These are phyloP conservation scores for Brachylomia viminalis DNA, from an alignment of 2,888 invertebrate genomes.

Conservation along the genomic window DNA sequence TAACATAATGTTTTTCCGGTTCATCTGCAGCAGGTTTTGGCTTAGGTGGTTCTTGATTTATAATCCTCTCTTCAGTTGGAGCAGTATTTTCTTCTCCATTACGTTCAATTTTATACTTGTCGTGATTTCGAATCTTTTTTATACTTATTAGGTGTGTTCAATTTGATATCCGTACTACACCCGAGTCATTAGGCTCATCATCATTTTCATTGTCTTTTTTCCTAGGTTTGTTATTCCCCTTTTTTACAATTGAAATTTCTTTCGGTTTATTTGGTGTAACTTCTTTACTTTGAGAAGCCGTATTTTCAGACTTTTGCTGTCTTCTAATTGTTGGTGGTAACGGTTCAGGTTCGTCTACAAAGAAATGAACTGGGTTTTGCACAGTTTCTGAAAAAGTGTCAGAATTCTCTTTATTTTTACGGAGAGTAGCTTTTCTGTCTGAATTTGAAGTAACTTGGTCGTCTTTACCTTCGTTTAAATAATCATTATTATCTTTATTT, in stretches of 20 bases:
- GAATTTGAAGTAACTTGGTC: neutral
- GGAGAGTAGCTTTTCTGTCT: neutral
- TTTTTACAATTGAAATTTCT: slow-evolving; percentile 24
- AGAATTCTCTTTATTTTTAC: neutral
- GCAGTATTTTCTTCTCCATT: neutral
- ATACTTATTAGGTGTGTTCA: slow-evolving; percentile 54
- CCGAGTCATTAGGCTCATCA: slow-evolving; percentile 2
- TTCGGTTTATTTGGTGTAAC: slow-evolving; percentile 15
- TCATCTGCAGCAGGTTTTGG: neutral
- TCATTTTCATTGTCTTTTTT: neutral
- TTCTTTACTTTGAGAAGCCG: slow-evolving; percentile 1
- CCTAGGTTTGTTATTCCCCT: neutral
- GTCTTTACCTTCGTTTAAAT: neutral
- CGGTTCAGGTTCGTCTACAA: slow-evolving; percentile 46
- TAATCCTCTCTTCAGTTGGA: slow-evolving; percentile 42
- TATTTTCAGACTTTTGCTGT: neutral
- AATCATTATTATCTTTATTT: neutral
- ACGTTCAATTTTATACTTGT: slow-evolving; percentile 3
- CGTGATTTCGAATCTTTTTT: slow-evolving; percentile 31
- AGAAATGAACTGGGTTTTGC: slow-evolving; percentile 33
- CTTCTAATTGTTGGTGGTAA: slow-evolving; percentile 22
- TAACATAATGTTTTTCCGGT: neutral
- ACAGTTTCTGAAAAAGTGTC: neutral
- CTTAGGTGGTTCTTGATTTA: slow-evolving; percentile 27
- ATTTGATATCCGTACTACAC: slow-evolving; percentile 34